These are phyloP conservation scores for Danio choprae DNA, from an alignment of 2,797 vertebrate genomes.

Conservation along the genomic window DNA sequence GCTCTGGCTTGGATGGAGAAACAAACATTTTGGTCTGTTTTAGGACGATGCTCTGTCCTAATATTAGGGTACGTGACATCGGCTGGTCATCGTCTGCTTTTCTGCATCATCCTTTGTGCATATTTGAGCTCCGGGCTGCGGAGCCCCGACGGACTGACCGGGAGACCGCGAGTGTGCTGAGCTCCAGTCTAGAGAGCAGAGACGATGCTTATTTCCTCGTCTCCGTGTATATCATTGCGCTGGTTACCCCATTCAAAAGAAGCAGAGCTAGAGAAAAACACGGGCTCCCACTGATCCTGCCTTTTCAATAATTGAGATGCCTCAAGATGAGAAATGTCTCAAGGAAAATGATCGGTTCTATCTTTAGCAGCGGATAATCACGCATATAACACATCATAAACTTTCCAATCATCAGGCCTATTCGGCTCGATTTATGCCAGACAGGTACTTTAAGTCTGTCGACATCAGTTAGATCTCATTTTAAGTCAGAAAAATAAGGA, in stretches of 20 bases:
- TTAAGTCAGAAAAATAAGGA: constrained; percentile 13
- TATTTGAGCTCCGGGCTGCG: constrained; percentile 61
- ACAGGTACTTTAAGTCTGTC: not conserved
- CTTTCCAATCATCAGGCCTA: constrained; percentile 39
- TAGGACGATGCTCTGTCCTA: constrained; percentile 14
- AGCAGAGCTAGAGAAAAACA: constrained; percentile 11
- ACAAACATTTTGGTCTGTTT: constrained; percentile 47
- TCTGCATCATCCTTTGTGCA: constrained; percentile 66
- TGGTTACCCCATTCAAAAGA: constrained; percentile 1
- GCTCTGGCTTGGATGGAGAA: constrained; percentile 64
- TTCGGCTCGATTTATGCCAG: not conserved
- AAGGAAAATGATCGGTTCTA: constrained; percentile 1
- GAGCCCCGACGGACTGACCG: constrained; percentile 62
- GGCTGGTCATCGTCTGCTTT: constrained; percentile 44
- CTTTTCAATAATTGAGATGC: constrained; percentile 33
- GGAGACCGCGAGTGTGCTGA: constrained; percentile 55
- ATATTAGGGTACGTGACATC: constrained; percentile 39
- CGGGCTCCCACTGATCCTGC: not conserved
- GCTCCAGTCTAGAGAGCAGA: constrained; percentile 48
- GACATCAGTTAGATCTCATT: constrained; percentile 2
- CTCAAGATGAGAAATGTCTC: constrained; percentile 12
- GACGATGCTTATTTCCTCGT: constrained; percentile 51
- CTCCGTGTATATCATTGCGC: constrained; percentile 14
- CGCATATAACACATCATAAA: constrained; percentile 26
- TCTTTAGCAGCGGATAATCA: constrained; percentile 16